Evolutionary conservation across 2,888 invertebrate species (phyloP).

Genomic region (Ennomos fuscantarius): DNA sequence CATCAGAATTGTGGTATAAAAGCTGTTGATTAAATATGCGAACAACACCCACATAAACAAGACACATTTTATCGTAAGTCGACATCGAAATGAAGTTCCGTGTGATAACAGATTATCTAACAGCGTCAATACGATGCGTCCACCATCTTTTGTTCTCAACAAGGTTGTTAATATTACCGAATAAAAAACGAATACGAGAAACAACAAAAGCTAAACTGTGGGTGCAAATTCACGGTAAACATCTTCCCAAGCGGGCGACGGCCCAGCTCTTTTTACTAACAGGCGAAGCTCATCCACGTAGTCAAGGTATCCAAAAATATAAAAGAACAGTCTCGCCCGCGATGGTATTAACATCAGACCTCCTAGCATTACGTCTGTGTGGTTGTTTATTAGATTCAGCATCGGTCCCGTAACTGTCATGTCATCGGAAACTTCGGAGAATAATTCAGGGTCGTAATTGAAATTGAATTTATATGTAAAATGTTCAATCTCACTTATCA

Average conservation of each 20-base stretch:
- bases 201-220: slow-evolving; percentile 52
- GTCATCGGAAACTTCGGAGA: slow-evolving; percentile 45
- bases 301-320: slow-evolving; percentile 50
- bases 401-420: slow-evolving; percentile 51
- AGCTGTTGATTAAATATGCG: slow-evolving; percentile 46
- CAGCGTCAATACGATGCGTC: slow-evolving; percentile 46
- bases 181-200: slow-evolving; percentile 45
- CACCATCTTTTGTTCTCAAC: slow-evolving; percentile 44
- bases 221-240: slow-evolving; percentile 53
- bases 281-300: slow-evolving; percentile 52
- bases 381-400: slow-evolving; percentile 38
- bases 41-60: slow-evolving; percentile 60
- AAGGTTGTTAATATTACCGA: slow-evolving; percentile 39
- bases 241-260: slow-evolving; percentile 49
- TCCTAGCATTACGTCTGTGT: slow-evolving; percentile 46
- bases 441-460: slow-evolving; percentile 42
- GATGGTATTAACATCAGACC: slow-evolving; percentile 43
- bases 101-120: slow-evolving; percentile 51
- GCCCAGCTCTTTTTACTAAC: slow-evolving; percentile 51
- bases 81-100: slow-evolving; percentile 40
- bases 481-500: slow-evolving; percentile 52
- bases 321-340: slow-evolving; percentile 48
- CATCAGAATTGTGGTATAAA: slow-evolving; percentile 45
- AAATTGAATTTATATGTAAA: slow-evolving; percentile 55
- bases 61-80: slow-evolving; percentile 39